Base-by-base conservation (phyloP, 2,888 invertebrate species). In the Drosophila differens region DNA sequence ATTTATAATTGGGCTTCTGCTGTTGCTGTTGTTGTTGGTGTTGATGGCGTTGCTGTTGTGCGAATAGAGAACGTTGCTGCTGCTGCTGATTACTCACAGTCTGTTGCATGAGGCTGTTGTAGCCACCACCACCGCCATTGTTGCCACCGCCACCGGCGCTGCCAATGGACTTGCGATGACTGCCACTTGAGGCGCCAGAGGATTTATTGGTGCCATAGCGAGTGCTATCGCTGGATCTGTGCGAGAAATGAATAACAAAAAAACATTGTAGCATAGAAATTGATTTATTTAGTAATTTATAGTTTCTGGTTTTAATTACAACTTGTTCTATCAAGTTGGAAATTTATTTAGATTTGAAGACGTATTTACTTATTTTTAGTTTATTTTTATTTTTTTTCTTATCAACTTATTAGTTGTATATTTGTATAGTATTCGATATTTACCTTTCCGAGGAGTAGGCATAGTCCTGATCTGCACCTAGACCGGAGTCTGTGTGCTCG, bases 391-490 rank as follows among this genome's bases (percentile, higher is more conserved):
- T 44, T 2, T 44, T 2, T 12, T n/a, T 6, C 10, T 6, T 3
- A 22, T 5, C 3, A 44, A 12, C 22, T 32, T 32, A 2, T 22
- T 53, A 1, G 1, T 10, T 10, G 4, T 5, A 14, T 22, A 22
- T 22, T 5, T 0, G 12, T 14, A 14, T 5, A 0, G 1, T 22
- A 22, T 5, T 44, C 5, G 1, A 6, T 1, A 44, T 14, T 16
- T 92, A 96, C 96, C 96, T 95, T 93, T 96, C 96, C 37, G 95
- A 96, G 75, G 95, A 95, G 93, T 96, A 95, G 44, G 95, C 95
- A 91, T 96, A 96, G 86, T 96, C 96, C 92, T 96, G 96, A 93
- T 96, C 96, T 25, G 95, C 96, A 54, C 96, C 96, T 7, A 96
- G 93, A 0, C 96, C 96, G 0, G 96, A 96, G 92, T 96, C 96